These are phyloP conservation scores for Pseudeuparius sepicola DNA, from an alignment of 2,888 invertebrate species.

Conservation along the genomic window DNA sequence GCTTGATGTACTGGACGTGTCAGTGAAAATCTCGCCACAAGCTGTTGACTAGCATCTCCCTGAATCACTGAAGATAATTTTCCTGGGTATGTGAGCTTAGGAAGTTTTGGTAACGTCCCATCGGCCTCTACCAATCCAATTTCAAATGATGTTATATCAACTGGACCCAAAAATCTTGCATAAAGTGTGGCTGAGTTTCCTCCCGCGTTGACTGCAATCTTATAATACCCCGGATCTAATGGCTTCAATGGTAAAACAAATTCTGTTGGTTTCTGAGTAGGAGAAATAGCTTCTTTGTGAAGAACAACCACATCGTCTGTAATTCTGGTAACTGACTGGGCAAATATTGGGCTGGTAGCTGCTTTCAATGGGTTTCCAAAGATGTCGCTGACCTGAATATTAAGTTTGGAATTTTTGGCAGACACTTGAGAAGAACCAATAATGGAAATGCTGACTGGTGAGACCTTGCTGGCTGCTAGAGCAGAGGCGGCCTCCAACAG, in stretches of 20 bases:
- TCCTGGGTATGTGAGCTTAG: constrained; percentile 56
- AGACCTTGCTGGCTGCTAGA: constrained; percentile 40
- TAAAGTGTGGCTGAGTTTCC: constrained; percentile 42
- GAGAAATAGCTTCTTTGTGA: constrained; percentile 51
- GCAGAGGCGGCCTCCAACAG: constrained; percentile 69
- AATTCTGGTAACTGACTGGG: constrained; percentile 63
- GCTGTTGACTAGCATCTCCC: constrained; percentile 78
- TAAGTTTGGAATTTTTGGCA: constrained; percentile 60
- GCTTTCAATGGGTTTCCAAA: constrained; percentile 62
- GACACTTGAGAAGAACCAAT: constrained; percentile 71
- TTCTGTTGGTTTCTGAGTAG: constrained; percentile 50
- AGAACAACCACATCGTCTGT: constrained; percentile 67
- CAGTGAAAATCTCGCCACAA: constrained; percentile 71
- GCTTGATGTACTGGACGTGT: constrained; percentile 74
- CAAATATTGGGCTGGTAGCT: constrained; percentile 57
- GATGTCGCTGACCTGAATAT: constrained; percentile 62
- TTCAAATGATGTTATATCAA: constrained; percentile 68
- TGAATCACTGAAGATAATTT: constrained; percentile 60
- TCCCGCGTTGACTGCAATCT: constrained; percentile 64
- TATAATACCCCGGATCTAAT: constrained; percentile 78
- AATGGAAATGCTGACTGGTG: constrained; percentile 78
- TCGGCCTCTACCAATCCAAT: constrained; percentile 86
- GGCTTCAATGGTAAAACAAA: constrained; percentile 67
- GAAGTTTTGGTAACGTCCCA: constrained; percentile 71
- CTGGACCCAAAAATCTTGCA: constrained; percentile 64